Evolutionary conservation across 2,888 invertebrate genomes (phyloP), one percentile per base, ranked within the genome.

Genomic region (Oligia latruncula): DNA sequence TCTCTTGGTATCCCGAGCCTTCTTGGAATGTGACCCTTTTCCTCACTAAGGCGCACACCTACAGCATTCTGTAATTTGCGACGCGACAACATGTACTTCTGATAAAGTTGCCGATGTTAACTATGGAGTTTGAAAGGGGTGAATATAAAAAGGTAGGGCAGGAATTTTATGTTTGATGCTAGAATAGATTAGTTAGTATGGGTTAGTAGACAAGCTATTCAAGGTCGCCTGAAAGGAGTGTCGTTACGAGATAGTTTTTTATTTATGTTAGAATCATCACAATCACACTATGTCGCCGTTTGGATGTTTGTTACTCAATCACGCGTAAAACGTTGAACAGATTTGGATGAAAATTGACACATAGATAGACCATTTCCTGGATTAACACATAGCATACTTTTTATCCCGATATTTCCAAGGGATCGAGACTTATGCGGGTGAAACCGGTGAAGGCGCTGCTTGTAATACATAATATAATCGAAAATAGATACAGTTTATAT

Each of bases 1-100:
- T 80, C 77, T 65, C 71, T 60, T 43, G 75, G 68, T 65, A 88
- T 79, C 43, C 67, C 62, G 40, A 77, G 67, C 80, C 55, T 73
- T 77, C 23, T 40, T 70, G 87, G 89, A 87, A 89, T 89, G 82
- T 76, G 89, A 89, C 89, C 89, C 86, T 89, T 86, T 84, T 71
- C 82, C 84, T 80, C 40, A 80, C 83, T 43, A 80, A 74, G 71
- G 71, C 75, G 84, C 72, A 86, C 87, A 89, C 89, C 86, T 82
- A 49, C 35, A 60, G 79, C 83, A 89, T 90, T 89, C 90, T 87
- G 86, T 81, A 85, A 84, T 89, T 85, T 82, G 86, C 75, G 85
- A 90, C 89, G 90, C 86, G 89, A 88, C 74, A 70, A 68, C 81
- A 85, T 81, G 74, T 82, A 81, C 73, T 82, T 77, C 79, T 75